Base-by-base conservation (phyloP, 2,113 vertebrate genomes). In the Xyrauchen texanus region DNA sequence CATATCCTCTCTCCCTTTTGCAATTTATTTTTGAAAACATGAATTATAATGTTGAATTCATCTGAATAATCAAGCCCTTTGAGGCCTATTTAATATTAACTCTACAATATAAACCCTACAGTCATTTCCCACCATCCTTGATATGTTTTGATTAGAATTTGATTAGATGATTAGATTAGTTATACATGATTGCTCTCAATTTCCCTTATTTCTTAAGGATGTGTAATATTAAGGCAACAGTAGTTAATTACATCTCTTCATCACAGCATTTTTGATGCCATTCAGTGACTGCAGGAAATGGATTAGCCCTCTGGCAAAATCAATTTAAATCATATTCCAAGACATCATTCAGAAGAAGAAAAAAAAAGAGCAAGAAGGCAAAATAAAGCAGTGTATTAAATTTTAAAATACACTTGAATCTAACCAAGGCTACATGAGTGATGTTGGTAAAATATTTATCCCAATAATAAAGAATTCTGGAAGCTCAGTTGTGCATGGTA, bases 381-480 rank as follows among this genome's bases (percentile, higher is more conserved):
- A 70, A 70, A 57, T 71, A 8, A 70, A 69, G 51, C 11, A 5
- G 47, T 49, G 51, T 13, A 51, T 55, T 70, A n/a, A 2, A 58
- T n/a, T 45, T 45, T 10, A 57, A 71, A 49, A 69, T 3, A 0
- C 49, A 42, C 42, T 10, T 47, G 9, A 47, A 61, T 72, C 55
- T 0, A 72, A 61, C 4, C 55, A 15, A 47, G 4, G 55, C 53
- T 47, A 57, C 42, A 63, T 57, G 15, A 68, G 7, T 57, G 58
- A 44, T 45, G 8, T 51, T 63, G 45, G 63, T 79, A 53, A 84
- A 63, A 58, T 75, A 83, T 84, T 83, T 74, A 73, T 84, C 70
- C 53, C 46, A 12, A 55, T 7, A 21, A 70, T 68, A 82, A 60
- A 60, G 8, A 60, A 44, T 16, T 11, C 70, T 49, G 80, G 1